Conservation (phyloP, 2,888 invertebrate genomes). For the Capitulum mitella region DNA sequence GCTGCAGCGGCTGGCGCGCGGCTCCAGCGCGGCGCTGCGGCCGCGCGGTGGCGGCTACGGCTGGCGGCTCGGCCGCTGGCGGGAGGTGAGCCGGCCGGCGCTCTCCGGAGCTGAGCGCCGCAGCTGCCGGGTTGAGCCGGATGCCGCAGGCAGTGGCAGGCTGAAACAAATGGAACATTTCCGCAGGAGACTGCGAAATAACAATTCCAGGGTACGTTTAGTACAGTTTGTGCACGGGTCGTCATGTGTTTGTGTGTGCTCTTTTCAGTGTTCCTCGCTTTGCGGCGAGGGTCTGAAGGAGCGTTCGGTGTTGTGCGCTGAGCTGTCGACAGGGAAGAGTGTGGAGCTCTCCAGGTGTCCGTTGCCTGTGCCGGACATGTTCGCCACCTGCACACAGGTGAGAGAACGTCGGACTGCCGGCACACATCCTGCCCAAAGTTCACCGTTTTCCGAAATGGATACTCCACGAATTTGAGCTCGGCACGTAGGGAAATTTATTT, state of each 20-base stretch:
- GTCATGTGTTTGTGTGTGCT: too few species aligned
- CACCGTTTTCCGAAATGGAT: too few species aligned
- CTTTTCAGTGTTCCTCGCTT: background rate
- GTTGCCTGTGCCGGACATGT: background rate
- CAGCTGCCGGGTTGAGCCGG: too few species aligned
- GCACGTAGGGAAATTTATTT: too few species aligned
- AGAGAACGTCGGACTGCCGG: background rate
- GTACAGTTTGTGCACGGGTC: too few species aligned
- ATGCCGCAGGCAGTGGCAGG: too few species aligned
- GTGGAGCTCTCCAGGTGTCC: background rate
- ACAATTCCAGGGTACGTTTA: too few species aligned
- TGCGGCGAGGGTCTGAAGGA: background rate
- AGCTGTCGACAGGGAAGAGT: background rate
- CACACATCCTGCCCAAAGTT: too few species aligned
- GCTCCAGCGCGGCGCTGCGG: background rate
- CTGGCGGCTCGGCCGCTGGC: background rate
- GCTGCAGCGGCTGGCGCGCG: background rate
- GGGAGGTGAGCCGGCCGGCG: conserved; percentile 45
- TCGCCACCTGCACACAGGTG: background rate
- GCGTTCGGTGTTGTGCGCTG: background rate
- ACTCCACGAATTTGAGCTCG: too few species aligned
- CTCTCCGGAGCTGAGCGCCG: too few species aligned
- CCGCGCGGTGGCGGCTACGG: background rate
- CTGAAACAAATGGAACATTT: too few species aligned
- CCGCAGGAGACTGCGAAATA: too few species aligned